These are phyloP conservation scores for Spinus pinus DNA, from an alignment of 2,797 vertebrate genomes.

Conservation along the genomic window DNA sequence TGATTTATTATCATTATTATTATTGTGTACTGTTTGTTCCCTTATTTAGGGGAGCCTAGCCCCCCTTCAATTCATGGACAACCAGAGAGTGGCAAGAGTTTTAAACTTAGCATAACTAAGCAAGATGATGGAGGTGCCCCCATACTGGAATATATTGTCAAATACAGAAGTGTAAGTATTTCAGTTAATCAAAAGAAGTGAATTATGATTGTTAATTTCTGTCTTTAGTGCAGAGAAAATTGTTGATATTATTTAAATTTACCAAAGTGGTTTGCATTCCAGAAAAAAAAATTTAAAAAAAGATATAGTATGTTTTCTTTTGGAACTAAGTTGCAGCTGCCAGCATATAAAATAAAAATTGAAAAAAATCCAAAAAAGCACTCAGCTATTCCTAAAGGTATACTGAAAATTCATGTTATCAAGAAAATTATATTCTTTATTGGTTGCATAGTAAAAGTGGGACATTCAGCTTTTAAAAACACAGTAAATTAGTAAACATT, in stretches of 20 bases:
- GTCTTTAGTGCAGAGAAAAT: not conserved
- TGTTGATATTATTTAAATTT: not conserved
- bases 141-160: slow-evolving; percentile 95
- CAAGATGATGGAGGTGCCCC: slow-evolving; percentile 98
- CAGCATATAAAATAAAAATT: not conserved
- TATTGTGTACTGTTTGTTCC: not conserved
- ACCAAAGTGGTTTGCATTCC: not conserved
- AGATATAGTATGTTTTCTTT: not conserved
- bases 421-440: not conserved
- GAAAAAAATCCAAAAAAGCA: not conserved
- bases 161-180: slow-evolving; percentile 94
- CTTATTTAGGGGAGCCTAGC: slow-evolving; percentile 89
- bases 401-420: not conserved
- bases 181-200: not conserved
- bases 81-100: slow-evolving; percentile 90
- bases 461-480: not conserved
- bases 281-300: not conserved
- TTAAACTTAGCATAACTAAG: slow-evolving; percentile 92
- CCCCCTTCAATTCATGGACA: slow-evolving; percentile 94
- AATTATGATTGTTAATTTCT: not conserved
- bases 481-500: not conserved
- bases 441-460: not conserved
- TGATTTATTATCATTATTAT: not conserved
- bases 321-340: not conserved
- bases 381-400: not conserved